Evolutionary conservation across 2,797 vertebrate genomes (phyloP).

Genomic region (Podarcis lilfordi): DNA sequence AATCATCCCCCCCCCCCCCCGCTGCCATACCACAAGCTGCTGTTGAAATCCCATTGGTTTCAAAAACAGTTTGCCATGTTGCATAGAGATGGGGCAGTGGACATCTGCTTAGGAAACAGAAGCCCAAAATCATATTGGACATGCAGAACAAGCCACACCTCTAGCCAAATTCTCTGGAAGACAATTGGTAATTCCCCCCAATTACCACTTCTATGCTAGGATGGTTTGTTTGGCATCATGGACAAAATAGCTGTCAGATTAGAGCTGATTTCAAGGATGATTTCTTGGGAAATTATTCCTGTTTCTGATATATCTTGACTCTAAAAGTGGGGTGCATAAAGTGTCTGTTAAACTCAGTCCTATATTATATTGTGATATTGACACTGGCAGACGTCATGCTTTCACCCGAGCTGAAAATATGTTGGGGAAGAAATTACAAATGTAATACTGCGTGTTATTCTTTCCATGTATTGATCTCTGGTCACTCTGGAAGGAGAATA

Average conservation of each 20-base stretch:
- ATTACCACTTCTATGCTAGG: background rate
- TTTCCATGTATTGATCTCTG: background rate
- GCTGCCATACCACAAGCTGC: too few relatives aligned
- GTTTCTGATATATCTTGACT: background rate
- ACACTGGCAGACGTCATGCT: background rate
- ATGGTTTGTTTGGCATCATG: background rate
- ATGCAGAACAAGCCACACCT: too few relatives aligned
- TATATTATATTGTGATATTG: background rate
- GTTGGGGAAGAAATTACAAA: background rate
- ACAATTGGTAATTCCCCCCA: too few relatives aligned
- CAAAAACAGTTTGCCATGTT: too few relatives aligned
- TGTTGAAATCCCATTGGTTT: too few relatives aligned
- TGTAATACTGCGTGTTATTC: background rate
- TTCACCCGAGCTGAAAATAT: background rate
- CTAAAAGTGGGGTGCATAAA: background rate
- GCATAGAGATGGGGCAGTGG: too few relatives aligned
- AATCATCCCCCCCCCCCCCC: too few relatives aligned
- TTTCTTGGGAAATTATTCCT: background rate
- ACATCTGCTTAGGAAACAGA: too few relatives aligned
- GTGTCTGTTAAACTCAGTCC: background rate
- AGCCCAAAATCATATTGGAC: too few relatives aligned
- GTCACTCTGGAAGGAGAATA: background rate
- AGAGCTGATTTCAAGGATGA: background rate
- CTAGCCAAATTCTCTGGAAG: too few relatives aligned
- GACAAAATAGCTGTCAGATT: background rate